phyloP scores from a whole-genome alignment of 2,797 vertebrate genomes.

The Fistularia commersonii region DNA sequence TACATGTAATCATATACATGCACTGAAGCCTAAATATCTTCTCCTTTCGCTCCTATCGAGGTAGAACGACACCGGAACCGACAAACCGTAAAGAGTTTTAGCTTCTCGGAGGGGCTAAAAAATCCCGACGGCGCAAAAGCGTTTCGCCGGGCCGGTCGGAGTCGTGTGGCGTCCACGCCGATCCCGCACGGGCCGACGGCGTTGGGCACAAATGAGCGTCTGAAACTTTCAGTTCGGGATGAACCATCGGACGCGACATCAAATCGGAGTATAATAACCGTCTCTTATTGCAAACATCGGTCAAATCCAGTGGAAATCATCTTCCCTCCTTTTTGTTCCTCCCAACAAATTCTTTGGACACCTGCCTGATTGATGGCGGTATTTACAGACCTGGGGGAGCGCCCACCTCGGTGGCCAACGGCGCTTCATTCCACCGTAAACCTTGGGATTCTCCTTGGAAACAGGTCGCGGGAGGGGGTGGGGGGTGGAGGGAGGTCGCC shows the following conservation, averaged over 20 bases:
- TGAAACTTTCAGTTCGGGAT: too few relatives aligned
- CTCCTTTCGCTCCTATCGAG: too few relatives aligned
- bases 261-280: conserved; percentile 31
- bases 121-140: too few relatives aligned
- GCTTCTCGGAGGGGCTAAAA: too few relatives aligned
- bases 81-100: too few relatives aligned
- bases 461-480: conserved; percentile 74
- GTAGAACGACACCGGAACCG: too few relatives aligned
- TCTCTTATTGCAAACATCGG: conserved; percentile 27
- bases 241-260: conserved; percentile 28
- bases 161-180: too few relatives aligned
- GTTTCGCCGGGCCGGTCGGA: too few relatives aligned
- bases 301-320: conserved; percentile 25
- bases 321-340: not conserved
- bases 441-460: conserved; percentile 72
- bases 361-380: conserved; percentile 52
- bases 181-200: too few relatives aligned
- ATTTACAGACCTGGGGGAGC: conserved; percentile 42
- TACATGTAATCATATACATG: too few relatives aligned
- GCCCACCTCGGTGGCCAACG: conserved; percentile 72
- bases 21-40: too few relatives aligned
- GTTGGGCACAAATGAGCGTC: too few relatives aligned
- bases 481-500: conserved; percentile 78
- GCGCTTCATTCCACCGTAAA: conserved; percentile 58
- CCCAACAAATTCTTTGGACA: conserved; percentile 31